A percentile compares a stretch with the other conserved stretches of the same genome.
Conservation (phyloP, 2,888 invertebrate genomes). For the Sipunculus nudus region DNA sequence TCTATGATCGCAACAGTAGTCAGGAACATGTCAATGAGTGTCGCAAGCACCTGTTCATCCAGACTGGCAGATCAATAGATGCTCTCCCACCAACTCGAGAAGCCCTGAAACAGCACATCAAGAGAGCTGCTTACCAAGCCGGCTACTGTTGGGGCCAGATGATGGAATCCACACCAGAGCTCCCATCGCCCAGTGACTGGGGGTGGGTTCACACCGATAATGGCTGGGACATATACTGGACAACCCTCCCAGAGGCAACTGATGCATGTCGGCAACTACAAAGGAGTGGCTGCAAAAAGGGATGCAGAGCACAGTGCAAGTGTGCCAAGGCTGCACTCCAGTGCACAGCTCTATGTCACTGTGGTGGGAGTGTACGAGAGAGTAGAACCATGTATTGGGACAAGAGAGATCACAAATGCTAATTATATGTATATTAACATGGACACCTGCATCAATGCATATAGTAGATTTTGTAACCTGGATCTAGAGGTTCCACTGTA, state of each 20-base stretch:
- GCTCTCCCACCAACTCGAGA: background rate
- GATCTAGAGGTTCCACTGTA: no score
- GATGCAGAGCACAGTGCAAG: conserved; percentile 17
- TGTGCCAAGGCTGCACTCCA: conserved; percentile 20
- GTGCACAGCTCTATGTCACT: conserved; percentile 16
- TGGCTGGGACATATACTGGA: conserved; percentile 20
- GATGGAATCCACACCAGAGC: background rate
- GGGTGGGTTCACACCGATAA: conserved; percentile 11
- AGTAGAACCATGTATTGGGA: no score
- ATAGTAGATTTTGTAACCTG: no score
- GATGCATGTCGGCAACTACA: conserved; percentile 26
- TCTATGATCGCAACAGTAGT: no score
- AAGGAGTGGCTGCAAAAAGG: conserved; percentile 22
- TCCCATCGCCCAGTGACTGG: conserved; percentile 22
- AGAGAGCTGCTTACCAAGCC: conserved; percentile 21
- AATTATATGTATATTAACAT: no score
- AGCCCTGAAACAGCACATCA: conserved; percentile 10
- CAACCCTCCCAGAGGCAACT: conserved; percentile 21
- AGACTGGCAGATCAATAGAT: background rate
- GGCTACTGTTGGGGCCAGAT: conserved; percentile 16
- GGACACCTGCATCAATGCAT: no score
- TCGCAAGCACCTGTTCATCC: background rate
- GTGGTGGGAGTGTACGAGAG: no score
- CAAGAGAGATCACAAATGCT: no score
- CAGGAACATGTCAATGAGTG: background rate